A percentile compares a stretch with the other conserved stretches of the same genome.
phyloP scores from a whole-genome alignment of 2,888 invertebrate species.

The Noctua comes region DNA sequence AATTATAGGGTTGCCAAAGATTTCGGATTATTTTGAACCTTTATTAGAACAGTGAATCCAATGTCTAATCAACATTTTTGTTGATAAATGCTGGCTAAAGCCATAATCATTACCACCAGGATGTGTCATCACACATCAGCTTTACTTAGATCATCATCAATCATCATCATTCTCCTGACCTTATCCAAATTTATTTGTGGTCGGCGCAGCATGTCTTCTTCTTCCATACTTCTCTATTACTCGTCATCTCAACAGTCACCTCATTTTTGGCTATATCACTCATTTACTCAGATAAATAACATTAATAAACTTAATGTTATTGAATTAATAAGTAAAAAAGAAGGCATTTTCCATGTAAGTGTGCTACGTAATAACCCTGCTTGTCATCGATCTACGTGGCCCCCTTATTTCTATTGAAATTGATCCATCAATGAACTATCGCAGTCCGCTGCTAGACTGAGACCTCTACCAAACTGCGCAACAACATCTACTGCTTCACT shows the following conservation, averaged over 20 bases:
- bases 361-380: neutral
- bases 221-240: too few relatives aligned
- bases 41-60: neutral
- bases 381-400: neutral
- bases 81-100: neutral
- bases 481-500: too few relatives aligned
- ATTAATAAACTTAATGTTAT: neutral
- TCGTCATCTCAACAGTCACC: too few relatives aligned
- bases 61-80: neutral
- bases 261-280: neutral
- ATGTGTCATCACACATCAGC: neutral
- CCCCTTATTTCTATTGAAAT: too few relatives aligned
- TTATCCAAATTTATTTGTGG: too few relatives aligned
- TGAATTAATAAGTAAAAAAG: neutral
- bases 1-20: constrained; percentile 47
- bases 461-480: too few relatives aligned
- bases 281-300: neutral
- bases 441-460: too few relatives aligned
- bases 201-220: too few relatives aligned
- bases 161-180: too few relatives aligned
- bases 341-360: neutral
- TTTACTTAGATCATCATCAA: neutral
- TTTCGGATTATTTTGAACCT: neutral
- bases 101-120: neutral
- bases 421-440: too few relatives aligned